Evolutionary conservation across 2,113 vertebrate genomes (phyloP).

Genomic region (Machaerirhynchus nigripectus): DNA sequence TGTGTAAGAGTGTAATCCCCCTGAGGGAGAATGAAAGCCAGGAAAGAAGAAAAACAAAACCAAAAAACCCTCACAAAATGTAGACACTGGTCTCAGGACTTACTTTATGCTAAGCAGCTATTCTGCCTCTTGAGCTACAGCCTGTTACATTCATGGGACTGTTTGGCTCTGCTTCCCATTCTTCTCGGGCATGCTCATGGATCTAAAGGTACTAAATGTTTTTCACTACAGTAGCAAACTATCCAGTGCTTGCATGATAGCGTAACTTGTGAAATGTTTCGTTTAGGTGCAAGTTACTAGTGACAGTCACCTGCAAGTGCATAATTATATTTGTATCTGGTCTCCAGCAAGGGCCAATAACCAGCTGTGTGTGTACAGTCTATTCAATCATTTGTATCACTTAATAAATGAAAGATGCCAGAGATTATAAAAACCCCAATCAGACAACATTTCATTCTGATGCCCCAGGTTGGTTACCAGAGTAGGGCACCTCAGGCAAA

Average conservation of each 20-base stretch:
- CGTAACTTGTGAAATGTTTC: not conserved
- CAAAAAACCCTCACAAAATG: not conserved
- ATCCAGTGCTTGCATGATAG: not conserved
- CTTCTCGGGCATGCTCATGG: not conserved
- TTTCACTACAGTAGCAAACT: not conserved
- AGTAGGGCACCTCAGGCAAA: not conserved
- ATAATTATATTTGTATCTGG: not conserved
- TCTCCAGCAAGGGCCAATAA: not conserved
- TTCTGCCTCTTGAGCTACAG: not conserved
- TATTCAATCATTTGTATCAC: not conserved
- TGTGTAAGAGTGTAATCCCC: not conserved
- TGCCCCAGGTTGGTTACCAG: not conserved
- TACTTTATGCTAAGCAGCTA: not conserved
- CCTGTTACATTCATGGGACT: not conserved
- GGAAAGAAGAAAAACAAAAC: not conserved
- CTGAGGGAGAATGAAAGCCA: not conserved
- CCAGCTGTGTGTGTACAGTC: rapidly evolving
- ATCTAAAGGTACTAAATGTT: not conserved
- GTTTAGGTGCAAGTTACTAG: not conserved
- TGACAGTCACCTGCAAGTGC: not conserved
- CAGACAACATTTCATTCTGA: not conserved
- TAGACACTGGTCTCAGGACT: not conserved
- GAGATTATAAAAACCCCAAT: not conserved
- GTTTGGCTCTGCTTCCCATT: not conserved
- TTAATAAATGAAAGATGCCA: not conserved